A percentile compares a stretch with the other conserved stretches of the same genome.
Evolutionary conservation across 2,113 vertebrate species (phyloP).

Genomic region (Mesembrinibis cayennensis): DNA sequence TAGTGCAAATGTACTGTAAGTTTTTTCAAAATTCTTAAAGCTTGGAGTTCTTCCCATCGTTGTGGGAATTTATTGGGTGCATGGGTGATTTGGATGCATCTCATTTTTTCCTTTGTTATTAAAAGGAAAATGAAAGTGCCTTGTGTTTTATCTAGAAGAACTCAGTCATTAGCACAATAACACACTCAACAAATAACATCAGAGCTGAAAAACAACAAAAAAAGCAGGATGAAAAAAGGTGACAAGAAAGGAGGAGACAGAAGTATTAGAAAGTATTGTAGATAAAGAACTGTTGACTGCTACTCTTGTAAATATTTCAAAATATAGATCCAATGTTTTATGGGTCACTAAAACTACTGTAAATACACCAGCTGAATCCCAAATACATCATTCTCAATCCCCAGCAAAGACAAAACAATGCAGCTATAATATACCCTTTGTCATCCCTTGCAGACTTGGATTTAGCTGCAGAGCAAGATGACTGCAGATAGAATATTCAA

Average conservation of each 20-base stretch:
- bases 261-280: constrained; percentile 30
- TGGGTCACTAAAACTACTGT: constrained; percentile 64
- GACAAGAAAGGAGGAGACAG: not conserved
- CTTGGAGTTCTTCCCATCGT: not conserved
- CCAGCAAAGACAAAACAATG: constrained; percentile 33
- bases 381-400: constrained; percentile 65
- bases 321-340: constrained; percentile 10
- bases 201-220: not conserved
- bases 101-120: not conserved
- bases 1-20: not conserved
- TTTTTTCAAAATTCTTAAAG: not conserved
- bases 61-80: not conserved
- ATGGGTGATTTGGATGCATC: not conserved
- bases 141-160: not conserved
- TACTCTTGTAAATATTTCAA: constrained; percentile 37
- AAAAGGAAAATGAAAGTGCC: not conserved
- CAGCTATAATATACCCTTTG: not conserved
- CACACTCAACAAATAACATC: not conserved
- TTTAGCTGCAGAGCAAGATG: constrained; percentile 10
- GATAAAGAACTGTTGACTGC: constrained; percentile 41
- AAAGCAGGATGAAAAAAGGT: not conserved
- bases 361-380: constrained; percentile 64
- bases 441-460: not conserved
- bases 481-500: not conserved
- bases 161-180: not conserved